Percentiles rank a stretch among this genome's conserved stretches.
Evolutionary conservation across 2,888 invertebrate species (phyloP).

Genomic region (Megamerina dolium): DNA sequence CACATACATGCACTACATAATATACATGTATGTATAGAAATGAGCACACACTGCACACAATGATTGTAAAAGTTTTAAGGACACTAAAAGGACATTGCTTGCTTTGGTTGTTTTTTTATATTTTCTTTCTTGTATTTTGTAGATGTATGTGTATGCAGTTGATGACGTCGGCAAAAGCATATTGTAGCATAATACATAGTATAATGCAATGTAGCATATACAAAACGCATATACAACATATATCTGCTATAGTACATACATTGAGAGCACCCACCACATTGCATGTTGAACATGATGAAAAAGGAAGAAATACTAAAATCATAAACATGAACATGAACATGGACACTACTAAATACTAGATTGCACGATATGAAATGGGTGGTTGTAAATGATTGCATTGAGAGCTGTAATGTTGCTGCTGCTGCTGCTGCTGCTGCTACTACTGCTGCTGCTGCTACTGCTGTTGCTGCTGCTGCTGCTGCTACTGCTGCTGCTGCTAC

Average conservation of each 20-base stretch:
- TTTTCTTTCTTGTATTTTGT: not conserved
- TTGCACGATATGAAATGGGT: not conserved
- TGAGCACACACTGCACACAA: no score
- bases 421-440: not conserved
- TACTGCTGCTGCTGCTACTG: not conserved
- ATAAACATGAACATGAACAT: not conserved
- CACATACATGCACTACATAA: no score
- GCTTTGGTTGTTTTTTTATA: not conserved
- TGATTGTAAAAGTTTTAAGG: conserved; percentile 4
- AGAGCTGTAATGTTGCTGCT: not conserved
- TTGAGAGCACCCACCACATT: no score
- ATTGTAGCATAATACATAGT: no score
- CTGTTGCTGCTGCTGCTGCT: conserved; percentile 3
- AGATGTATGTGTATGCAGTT: no score
- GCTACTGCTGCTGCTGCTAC: not conserved
- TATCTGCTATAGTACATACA: not conserved
- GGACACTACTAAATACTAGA: not conserved
- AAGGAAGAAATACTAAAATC: not conserved
- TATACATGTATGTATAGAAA: no score
- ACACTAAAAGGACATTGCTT: conserved; percentile 3
- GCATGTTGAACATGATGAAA: no score
- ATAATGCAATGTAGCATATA: no score
- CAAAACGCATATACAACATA: not conserved
- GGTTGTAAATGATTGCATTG: not conserved
- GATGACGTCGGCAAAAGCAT: conserved; percentile 4